Base-by-base conservation (phyloP, 2,797 vertebrate genomes). In the Crypturellus tataupa region DNA sequence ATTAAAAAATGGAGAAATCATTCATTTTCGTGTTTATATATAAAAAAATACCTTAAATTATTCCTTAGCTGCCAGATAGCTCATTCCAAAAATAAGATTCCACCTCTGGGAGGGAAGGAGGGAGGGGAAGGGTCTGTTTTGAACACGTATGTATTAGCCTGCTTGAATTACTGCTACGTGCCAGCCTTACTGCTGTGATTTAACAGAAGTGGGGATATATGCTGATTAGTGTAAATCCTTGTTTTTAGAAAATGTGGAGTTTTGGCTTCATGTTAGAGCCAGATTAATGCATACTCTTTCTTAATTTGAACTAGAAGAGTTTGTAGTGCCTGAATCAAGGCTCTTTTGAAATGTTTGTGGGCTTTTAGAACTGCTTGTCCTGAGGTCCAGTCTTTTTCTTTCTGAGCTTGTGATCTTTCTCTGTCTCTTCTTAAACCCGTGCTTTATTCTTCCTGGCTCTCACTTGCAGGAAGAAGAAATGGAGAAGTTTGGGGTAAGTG, bases 401-500 rank as follows among this genome's bases (percentile, higher is more conserved):
- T 99, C 99, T 99, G 98, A 99, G 99, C 99, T 98, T 99, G 98
- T 99, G 97, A 97, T 97, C 98, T 98, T 97, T 98, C 97, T 98
- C 98, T 98, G 97, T 98, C 97, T 97, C 97, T 97, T 95, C 96
- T 97, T 97, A 96, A 96, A 98, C 98, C 98, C 98, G 95, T 97
- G 98, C 99, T 98, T 99, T 98, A 98, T 98, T 98, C 97, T 99
- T 98, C 98, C 98, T 98, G 99, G 99, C 98, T 98, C 98, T 98
- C 91, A 98, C 98, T 98, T 99, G 96, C 98, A 99, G 99, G 99
- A 99, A 99, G 99, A 99, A 99, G 99, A 99, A 99, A 91, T 99
- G 99, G 99, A 99, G 99, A 97, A 99, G 99, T 98, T 98, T 99
- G 98, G 99, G 99, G 99, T 99, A 99, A 99, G 99, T 99, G 96